These are phyloP conservation scores for Argentina silus DNA, from an alignment of 2,797 vertebrate genomes.

Conservation along the genomic window DNA sequence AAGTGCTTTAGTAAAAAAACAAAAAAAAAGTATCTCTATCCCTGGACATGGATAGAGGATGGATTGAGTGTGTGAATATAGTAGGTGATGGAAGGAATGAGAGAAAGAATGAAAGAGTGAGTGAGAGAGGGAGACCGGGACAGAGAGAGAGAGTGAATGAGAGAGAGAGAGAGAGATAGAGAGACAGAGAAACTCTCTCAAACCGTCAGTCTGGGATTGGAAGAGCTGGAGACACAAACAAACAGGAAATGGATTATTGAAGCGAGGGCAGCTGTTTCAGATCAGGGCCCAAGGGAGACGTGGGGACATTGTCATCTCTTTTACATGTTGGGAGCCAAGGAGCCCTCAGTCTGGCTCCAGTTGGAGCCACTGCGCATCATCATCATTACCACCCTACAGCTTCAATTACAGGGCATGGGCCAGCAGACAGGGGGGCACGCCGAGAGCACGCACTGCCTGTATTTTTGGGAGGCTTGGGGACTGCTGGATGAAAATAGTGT, in stretches of 20 bases:
- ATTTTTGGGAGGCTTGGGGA: conserved; percentile 63
- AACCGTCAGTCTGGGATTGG: conserved; percentile 26
- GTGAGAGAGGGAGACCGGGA: neutral
- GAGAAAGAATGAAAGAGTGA: neutral
- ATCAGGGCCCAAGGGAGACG: conserved; percentile 57
- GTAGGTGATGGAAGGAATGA: neutral
- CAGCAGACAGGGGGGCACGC: conserved; percentile 32
- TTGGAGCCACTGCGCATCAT: conserved; percentile 65
- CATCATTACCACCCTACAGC: conserved; percentile 60
- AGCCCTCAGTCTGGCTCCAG: conserved; percentile 67
- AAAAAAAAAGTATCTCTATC: neutral
- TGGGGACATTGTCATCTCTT: conserved; percentile 49
- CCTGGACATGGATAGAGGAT: neutral
- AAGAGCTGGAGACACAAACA: conserved; percentile 55
- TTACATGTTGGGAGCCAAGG: conserved; percentile 28
- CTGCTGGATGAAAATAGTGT: conserved; percentile 53
- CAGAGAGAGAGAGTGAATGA: neutral
- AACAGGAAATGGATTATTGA: conserved; percentile 58
- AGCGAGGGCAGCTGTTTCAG: conserved; percentile 60
- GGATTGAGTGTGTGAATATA: conserved; percentile 1
- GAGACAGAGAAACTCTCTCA: conserved; percentile 24
- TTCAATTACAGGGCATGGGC: conserved; percentile 74
- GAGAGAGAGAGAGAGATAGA: neutral
- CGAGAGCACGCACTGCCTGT: conserved; percentile 48
- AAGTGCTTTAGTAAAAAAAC: neutral